Base-by-base conservation (phyloP, 2,113 vertebrate species). In the Leucosticte australis region DNA sequence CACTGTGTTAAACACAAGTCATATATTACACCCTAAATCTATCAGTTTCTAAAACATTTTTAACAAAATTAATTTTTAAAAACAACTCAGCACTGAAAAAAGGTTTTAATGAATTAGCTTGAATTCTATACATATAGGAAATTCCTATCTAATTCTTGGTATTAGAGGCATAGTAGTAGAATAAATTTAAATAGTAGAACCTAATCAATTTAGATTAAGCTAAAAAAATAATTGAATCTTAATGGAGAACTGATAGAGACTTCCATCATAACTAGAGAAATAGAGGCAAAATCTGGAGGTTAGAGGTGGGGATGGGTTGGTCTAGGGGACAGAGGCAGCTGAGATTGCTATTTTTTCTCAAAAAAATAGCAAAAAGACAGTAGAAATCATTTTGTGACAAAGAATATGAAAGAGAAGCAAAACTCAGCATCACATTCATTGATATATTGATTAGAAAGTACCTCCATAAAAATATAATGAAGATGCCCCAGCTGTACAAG, bases 261-360 rank as follows among this genome's bases (percentile, higher is more conserved):
- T 46, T 78, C 31, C 13, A n/a, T 26, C 7, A 37, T 41, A 88
- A 69, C 8, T 67, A 14, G 19, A 55, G 6, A 68, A 11, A 69
- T 10, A 46, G 0, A 47, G 53, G 17, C 4, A 90, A 83, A 78
- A 67, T 11, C 13, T 35, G 16, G 20, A 14, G 2, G 6, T 2
- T 1, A 30, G 12, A 30, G 20, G 2, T 47, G 15, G 10, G 5
- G 7, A 5, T 53, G 5, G 3, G 27, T 56, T 71, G 15, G 2
- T 26, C 33, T 16, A 7, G 8, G 13, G 2, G 5, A 67, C 6
- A 23, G 4, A 73, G 9, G 13, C 4, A 68, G 27, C 2, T 47
- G 7, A 37, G 4, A 11, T 7, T 57, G 39, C 2, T 7, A 9
- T 2, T 41, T 63, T 52, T 62, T 10, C 8, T 18, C 18, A 15